Evolutionary conservation across 1,140 invertebrate species (phyloP).

Genomic region (Bombus soroeensis): DNA sequence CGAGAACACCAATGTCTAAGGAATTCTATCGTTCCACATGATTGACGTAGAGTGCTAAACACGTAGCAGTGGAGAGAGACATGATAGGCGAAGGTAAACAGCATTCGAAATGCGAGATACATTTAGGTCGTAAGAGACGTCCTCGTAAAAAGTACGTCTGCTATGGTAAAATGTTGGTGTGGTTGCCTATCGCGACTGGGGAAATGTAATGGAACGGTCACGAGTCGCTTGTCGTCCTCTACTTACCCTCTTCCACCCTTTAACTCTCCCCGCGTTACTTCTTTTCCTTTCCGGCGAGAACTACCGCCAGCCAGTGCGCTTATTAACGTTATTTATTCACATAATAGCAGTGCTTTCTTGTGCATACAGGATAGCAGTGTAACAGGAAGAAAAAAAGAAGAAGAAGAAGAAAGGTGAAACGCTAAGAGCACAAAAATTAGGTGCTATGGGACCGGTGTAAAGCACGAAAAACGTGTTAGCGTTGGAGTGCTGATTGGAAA

Average conservation of each 20-base stretch:
- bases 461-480: not conserved
- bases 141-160: conserved; percentile 42
- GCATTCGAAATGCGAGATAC: conserved; percentile 22
- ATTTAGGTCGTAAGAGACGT: conserved; percentile 24
- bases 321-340: conserved; percentile 19
- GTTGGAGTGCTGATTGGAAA: not conserved
- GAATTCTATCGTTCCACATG: not conserved
- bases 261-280: conserved; percentile 33
- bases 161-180: conserved; percentile 21
- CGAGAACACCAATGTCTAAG: not conserved
- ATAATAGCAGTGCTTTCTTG: not conserved
- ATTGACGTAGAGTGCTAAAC: not conserved
- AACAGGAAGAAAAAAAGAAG: too few species aligned
- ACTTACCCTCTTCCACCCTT: conserved; percentile 1
- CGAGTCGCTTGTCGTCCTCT: conserved; percentile 26
- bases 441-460: not conserved
- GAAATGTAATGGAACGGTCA: conserved; percentile 57
- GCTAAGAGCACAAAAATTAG: not conserved
- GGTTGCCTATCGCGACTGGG: conserved; percentile 18
- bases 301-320: not conserved
- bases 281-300: not conserved
- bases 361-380: not conserved
- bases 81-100: not conserved
- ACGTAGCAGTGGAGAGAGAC: not conserved
- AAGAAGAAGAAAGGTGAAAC: not conserved